Percentiles rank a stretch among this genome's conserved stretches.
Conservation (phyloP, 2,113 vertebrate species). For the Orientallactaga bullata region DNA sequence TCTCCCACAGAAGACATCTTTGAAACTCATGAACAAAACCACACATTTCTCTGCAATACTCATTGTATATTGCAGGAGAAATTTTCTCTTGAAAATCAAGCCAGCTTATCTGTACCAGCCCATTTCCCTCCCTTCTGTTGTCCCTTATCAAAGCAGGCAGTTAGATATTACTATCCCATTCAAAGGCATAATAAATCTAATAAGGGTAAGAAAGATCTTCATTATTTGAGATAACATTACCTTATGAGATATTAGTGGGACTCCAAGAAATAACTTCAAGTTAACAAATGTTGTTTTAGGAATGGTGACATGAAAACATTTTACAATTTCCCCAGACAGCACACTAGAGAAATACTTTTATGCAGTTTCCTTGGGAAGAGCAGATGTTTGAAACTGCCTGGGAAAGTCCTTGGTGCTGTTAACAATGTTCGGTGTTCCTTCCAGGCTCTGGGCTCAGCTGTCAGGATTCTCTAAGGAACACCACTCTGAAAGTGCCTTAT, state of each 20-base stretch:
- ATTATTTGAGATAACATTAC: not conserved
- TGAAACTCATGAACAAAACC: not conserved
- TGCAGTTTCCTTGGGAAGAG: not conserved
- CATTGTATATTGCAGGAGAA: not conserved
- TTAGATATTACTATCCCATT: not conserved
- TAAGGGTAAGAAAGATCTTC: not conserved
- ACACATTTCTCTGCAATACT: not conserved
- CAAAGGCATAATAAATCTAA: not conserved
- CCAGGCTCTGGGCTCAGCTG: constrained; percentile 9
- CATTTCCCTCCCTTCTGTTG: not conserved
- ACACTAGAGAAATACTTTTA: not conserved
- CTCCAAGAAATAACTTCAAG: constrained; percentile 37
- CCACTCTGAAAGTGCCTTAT: not conserved
- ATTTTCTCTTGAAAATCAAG: not conserved
- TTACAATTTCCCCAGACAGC: not conserved
- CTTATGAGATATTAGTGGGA: not conserved
- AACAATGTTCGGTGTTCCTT: not conserved
- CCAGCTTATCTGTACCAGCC: not conserved
- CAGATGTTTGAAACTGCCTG: not conserved
- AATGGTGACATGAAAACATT: not conserved
- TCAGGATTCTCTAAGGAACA: constrained; percentile 15
- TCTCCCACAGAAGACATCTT: not conserved
- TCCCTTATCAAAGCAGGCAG: not conserved
- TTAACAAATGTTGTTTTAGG: not conserved
- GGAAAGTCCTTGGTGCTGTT: not conserved